phyloP scores from a whole-genome alignment of 92 coral and sea anemone species.

The Epizoanthus stellaris region DNA sequence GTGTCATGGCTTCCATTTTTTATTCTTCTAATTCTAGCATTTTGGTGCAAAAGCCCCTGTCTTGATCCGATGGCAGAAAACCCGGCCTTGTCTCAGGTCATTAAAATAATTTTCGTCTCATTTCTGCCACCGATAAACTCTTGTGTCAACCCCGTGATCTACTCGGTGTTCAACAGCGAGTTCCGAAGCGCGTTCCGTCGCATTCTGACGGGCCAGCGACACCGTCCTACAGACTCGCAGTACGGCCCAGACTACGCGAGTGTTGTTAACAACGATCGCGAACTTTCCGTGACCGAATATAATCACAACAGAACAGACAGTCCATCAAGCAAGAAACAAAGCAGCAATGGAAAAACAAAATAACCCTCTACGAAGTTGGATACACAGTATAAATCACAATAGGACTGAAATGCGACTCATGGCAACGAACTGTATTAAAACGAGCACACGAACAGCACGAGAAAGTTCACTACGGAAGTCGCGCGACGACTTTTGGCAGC shows the following conservation, averaged over 20 bases:
- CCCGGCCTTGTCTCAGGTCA: neutral
- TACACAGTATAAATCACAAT: too few species aligned
- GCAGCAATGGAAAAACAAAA: conserved; percentile 4
- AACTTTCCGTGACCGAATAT: conserved; percentile 22
- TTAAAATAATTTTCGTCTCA: conserved; percentile 29
- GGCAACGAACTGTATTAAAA: neutral
- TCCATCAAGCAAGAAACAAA: neutral
- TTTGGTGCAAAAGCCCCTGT: conserved; percentile 68
- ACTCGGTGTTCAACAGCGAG: conserved; percentile 62
- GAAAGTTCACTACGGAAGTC: too few species aligned
- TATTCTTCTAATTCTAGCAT: conserved; percentile 57
- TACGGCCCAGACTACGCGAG: neutral
- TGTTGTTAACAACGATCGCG: neutral
- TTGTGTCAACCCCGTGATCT: conserved; percentile 58
- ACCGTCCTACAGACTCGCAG: neutral
- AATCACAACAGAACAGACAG: conserved; percentile 40
- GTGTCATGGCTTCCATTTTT: conserved; percentile 94
- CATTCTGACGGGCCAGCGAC: conserved; percentile 13
- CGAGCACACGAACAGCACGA: neutral
- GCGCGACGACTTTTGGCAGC: neutral
- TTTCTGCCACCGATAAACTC: conserved; percentile 61
- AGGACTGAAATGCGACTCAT: neutral
- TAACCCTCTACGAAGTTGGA: neutral
- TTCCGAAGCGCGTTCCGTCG: conserved; percentile 59
- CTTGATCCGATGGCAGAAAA: conserved; percentile 8